phyloP scores from a whole-genome alignment of 2,797 vertebrate species.

The Pteronotus mesoamericanus region DNA sequence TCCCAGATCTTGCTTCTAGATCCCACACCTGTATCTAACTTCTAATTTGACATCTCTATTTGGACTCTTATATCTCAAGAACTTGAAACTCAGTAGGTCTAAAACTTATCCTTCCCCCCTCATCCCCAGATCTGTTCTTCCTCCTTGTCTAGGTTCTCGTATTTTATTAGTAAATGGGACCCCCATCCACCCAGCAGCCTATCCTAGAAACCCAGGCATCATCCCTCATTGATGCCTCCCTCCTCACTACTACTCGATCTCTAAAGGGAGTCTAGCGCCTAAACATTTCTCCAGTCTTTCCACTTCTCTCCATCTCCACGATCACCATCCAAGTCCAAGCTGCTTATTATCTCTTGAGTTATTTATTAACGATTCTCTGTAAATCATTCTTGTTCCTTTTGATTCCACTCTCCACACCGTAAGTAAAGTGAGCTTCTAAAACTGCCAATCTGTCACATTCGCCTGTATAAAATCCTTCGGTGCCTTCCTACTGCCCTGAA shows the following conservation, averaged over 20 bases:
- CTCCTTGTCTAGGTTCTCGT: background rate
- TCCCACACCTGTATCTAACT: background rate
- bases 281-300: background rate
- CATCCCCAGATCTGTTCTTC: background rate
- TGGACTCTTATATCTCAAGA: background rate
- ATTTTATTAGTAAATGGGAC: background rate
- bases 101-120: constrained; percentile 13
- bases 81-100: background rate
- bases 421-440: constrained; percentile 30
- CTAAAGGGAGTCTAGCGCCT: background rate
- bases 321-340: background rate
- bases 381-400: constrained; percentile 1
- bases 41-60: background rate
- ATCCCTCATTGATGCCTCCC: background rate
- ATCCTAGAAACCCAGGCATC: background rate
- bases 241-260: background rate
- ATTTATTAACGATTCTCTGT: background rate
- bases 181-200: background rate
- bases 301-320: background rate
- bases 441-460: background rate
- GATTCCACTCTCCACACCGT: background rate
- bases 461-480: background rate
- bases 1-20: background rate
- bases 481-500: background rate
- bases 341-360: background rate